Evolutionary conservation across 2,888 invertebrate species (phyloP).

Genomic region (Eupithecia dodoneata): DNA sequence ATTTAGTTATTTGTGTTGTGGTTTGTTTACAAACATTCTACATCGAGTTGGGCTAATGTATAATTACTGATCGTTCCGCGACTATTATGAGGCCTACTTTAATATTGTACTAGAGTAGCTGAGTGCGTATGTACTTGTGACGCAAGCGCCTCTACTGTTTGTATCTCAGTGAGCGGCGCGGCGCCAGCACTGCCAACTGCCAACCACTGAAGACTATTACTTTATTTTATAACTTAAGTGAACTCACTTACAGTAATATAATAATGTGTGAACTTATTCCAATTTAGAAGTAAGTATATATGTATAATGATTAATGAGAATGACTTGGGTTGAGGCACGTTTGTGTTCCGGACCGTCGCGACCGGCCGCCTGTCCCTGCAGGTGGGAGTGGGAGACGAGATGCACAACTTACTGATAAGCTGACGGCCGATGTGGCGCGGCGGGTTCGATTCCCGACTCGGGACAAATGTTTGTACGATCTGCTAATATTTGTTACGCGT

Average conservation of each 20-base stretch:
- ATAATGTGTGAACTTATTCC: background rate
- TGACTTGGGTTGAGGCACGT: background rate
- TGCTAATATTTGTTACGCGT: too few relatives aligned
- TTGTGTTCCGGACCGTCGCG: background rate
- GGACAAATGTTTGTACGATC: too few relatives aligned
- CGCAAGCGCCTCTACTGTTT: background rate
- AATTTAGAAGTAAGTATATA: background rate
- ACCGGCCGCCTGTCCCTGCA: too few relatives aligned
- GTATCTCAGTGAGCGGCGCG: background rate
- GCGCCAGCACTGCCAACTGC: background rate
- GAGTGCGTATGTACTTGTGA: background rate
- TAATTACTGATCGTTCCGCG: background rate
- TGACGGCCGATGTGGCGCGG: too few relatives aligned
- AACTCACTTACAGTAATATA: background rate
- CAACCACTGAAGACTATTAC: background rate
- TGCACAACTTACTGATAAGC: too few relatives aligned
- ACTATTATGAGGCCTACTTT: background rate
- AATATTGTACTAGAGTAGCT: background rate
- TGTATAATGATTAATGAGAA: background rate
- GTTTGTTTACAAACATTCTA: too few relatives aligned
- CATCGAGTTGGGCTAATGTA: too few relatives aligned
- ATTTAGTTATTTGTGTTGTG: too few relatives aligned
- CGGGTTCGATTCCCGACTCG: too few relatives aligned
- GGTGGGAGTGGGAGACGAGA: too few relatives aligned
- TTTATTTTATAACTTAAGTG: too few relatives aligned